A percentile compares a stretch with the other conserved stretches of the same genome.
Evolutionary conservation across 2,888 invertebrate species (phyloP).

Genomic region (Ichneumoninae sp.): DNA sequence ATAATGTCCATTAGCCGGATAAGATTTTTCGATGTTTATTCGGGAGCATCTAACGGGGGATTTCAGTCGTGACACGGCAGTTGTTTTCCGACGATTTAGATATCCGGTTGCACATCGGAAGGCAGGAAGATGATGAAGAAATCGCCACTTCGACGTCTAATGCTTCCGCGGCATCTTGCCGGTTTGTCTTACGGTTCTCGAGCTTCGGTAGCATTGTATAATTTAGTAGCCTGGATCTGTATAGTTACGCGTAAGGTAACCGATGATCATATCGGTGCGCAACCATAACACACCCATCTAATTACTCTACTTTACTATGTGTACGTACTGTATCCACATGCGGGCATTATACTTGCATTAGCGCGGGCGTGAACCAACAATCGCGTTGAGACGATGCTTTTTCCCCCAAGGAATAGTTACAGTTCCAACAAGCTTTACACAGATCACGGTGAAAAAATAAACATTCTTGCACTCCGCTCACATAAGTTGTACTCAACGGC

Average conservation of each 20-base stretch:
- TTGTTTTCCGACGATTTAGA: background rate
- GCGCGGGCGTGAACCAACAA: slow-evolving; percentile 55
- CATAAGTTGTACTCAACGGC: too few species aligned
- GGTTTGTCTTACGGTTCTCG: slow-evolving; percentile 57
- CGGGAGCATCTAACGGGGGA: slow-evolving; percentile 29
- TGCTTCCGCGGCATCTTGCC: slow-evolving; percentile 47
- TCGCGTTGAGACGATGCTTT: slow-evolving; percentile 50
- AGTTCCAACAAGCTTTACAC: slow-evolving; percentile 1
- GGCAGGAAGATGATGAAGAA: slow-evolving; percentile 28
- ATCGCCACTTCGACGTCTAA: slow-evolving; percentile 57
- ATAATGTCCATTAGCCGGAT: too few species aligned
- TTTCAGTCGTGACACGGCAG: slow-evolving; percentile 6
- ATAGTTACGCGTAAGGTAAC: slow-evolving; percentile 4
- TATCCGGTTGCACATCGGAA: background rate
- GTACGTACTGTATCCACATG: slow-evolving; percentile 4
- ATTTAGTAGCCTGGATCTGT: background rate
- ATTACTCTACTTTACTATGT: slow-evolving; percentile 62
- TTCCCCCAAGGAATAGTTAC: slow-evolving; percentile 16
- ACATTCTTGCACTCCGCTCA: background rate
- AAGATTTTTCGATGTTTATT: background rate
- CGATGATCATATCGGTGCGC: slow-evolving; percentile 63
- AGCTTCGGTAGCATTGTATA: slow-evolving; percentile 28
- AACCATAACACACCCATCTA: slow-evolving; percentile 63
- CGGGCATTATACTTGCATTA: slow-evolving; percentile 27
- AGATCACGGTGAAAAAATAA: background rate